Evolutionary conservation across 2,888 invertebrate species (phyloP).

Genomic region (Cheilosia vulpina): DNA sequence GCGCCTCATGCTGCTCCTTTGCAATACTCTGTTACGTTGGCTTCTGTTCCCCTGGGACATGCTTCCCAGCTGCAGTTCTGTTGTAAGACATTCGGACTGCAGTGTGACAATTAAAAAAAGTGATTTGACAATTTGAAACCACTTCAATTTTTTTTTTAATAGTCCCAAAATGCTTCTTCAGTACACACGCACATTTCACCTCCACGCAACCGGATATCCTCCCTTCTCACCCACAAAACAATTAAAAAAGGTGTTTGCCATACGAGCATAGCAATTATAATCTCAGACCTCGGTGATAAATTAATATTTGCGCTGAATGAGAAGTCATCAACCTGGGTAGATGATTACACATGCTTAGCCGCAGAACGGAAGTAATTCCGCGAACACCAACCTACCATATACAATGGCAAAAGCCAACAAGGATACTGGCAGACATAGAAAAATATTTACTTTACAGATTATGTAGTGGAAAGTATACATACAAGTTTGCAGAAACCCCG

Average conservation of each 20-base stretch:
- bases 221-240: constrained; percentile 16
- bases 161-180: not conserved
- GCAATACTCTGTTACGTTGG: constrained; percentile 39
- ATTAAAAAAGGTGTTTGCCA: constrained; percentile 64
- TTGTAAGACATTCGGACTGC: too few species aligned
- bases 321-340: constrained; percentile 60
- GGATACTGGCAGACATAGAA: not conserved
- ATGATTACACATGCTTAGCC: constrained; percentile 60
- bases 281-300: constrained; percentile 57
- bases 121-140: too few species aligned
- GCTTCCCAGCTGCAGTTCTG: not conserved
- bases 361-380: constrained; percentile 54
- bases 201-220: constrained; percentile 34
- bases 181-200: not conserved
- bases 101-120: too few species aligned
- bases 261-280: constrained; percentile 56
- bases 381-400: constrained; percentile 11
- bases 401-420: constrained; percentile 64
- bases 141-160: too few species aligned
- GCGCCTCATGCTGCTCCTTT: constrained; percentile 8
- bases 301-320: constrained; percentile 61
- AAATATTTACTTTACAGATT: constrained; percentile 35
- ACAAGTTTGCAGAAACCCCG: constrained; percentile 22
- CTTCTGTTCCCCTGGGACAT: constrained; percentile 23
- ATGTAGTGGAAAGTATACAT: constrained; percentile 9